Evolutionary conservation across 2,797 vertebrate genomes (phyloP).

Genomic region (Mico argentatus): DNA sequence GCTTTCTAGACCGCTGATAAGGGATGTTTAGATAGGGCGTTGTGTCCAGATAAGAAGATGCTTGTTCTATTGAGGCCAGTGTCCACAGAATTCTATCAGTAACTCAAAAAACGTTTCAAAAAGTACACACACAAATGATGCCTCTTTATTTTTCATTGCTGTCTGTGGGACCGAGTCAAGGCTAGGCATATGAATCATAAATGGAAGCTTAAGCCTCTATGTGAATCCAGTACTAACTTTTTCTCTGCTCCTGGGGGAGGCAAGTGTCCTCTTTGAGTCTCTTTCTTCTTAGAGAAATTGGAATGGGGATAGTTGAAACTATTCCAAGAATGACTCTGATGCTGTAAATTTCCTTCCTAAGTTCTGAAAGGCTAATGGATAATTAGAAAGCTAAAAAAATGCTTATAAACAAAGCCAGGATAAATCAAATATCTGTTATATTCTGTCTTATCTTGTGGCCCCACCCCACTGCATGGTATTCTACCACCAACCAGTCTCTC

Average conservation of each 20-base stretch:
- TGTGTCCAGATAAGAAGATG: neutral
- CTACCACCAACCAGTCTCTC: neutral
- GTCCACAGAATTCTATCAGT: neutral
- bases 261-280: neutral
- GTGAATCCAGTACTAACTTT: neutral
- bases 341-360: neutral
- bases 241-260: neutral
- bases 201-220: neutral
- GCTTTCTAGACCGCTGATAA: neutral
- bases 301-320: slow-evolving; percentile 25
- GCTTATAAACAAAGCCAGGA: slow-evolving; percentile 1
- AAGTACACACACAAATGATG: neutral
- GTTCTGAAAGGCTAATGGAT: neutral
- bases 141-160: neutral
- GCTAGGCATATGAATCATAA: neutral
- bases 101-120: neutral
- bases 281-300: slow-evolving; percentile 32
- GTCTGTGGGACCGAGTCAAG: neutral
- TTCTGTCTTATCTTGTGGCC: neutral
- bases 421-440: neutral
- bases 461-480: neutral
- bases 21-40: neutral
- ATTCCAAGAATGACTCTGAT: slow-evolving; percentile 39
- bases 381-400: neutral
- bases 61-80: neutral